These are phyloP conservation scores for Serranochromis macrocephalus DNA, from an alignment of 2,113 vertebrate genomes.

Conservation along the genomic window DNA sequence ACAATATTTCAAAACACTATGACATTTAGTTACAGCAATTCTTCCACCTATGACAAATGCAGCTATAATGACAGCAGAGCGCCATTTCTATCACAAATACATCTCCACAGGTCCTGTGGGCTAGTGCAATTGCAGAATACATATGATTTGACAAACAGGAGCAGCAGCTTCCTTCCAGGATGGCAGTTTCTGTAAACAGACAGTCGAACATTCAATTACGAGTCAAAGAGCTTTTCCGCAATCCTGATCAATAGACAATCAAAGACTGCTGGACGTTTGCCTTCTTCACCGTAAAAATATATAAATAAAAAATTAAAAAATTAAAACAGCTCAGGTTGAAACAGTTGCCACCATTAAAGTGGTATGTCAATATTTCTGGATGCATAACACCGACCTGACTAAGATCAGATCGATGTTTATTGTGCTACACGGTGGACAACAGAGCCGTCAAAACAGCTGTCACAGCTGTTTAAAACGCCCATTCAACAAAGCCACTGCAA, in stretches of 20 bases:
- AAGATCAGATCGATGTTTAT: background rate
- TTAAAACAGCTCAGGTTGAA: background rate
- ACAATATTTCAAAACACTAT: conserved; percentile 1
- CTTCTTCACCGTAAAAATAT: background rate
- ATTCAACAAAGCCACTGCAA: background rate
- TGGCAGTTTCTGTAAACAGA: conserved; percentile 23
- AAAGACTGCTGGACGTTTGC: background rate
- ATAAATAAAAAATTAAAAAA: background rate
- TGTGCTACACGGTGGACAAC: background rate
- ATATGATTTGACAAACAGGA: background rate
- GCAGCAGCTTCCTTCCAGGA: background rate
- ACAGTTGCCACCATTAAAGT: background rate
- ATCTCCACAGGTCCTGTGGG: background rate
- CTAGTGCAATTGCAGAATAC: background rate
- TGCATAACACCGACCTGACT: background rate
- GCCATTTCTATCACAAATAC: conserved; percentile 3
- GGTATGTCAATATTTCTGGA: background rate
- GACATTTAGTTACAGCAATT: conserved; percentile 13
- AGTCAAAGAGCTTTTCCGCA: background rate
- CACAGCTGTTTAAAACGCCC: background rate
- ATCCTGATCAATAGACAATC: conserved; percentile 4
- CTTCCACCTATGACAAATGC: background rate
- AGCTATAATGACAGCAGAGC: background rate
- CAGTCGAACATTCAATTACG: background rate
- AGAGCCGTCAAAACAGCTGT: background rate